Evolutionary conservation across 2,113 vertebrate genomes (phyloP), one percentile per base, ranked within the genome.

Genomic region (Trochalopteron elliotii): DNA sequence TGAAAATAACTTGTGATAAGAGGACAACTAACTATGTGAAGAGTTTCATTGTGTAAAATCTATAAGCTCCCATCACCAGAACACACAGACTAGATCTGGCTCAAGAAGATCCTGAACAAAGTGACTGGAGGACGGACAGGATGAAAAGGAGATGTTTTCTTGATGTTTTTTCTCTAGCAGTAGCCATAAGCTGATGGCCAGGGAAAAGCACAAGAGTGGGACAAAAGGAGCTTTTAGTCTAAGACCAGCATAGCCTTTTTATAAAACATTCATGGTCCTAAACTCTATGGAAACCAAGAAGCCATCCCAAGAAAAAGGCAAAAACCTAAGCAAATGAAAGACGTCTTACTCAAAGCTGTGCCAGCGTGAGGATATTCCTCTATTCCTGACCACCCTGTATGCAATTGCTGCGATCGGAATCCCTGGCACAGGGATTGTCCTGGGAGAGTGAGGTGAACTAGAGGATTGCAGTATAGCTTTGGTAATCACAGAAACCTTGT

Each of bases 371-470:
- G 59, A 69, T 2, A 44, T 28, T 49, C 35, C 45, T 79, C 49
- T 83, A 1, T 39, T 67, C 63, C 55, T 42, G 68, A 57, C 31
- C 31, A 31, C 22, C 40, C 28, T 4, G 7, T 7, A 10, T 1
- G 19, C n/a, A n/a, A 9, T 19, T 56, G 65, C 85, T 9, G 5
- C 0, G 0, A 52, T 11, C 1, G 2, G 49, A 70, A 70, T 75
- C 45, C 18, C 8, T 1, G 22, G 85, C 79, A 50, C 52, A 47
- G 40, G 53, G 55, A 77, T 61, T 61, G 56, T 63, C 71, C 57
- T 1, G 0, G 1, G 5, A 74, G 45, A 88, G 63, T 5, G 37
- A 56, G 18, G 75, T 12, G 65, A 87, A 39, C 61, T 52, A 15
- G 25, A 57, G 47, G 42, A 92, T 8, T 59, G 42, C 67, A 53